phyloP scores from a whole-genome alignment of 2,797 vertebrate genomes.

The Gambusia yucatana region DNA sequence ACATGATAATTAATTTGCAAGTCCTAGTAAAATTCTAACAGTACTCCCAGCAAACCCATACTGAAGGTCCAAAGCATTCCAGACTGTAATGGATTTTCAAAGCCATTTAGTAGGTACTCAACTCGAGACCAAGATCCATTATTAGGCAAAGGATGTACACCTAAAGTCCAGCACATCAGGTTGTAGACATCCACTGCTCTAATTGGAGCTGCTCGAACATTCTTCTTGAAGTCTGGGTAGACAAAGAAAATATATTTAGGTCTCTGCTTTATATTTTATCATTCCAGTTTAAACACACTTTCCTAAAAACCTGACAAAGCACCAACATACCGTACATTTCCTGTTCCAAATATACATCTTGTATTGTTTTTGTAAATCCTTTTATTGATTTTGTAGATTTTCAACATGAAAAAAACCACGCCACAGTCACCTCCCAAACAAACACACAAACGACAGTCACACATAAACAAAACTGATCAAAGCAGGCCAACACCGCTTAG shows the following conservation, averaged over 20 bases:
- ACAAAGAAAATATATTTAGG: slow-evolving; percentile 17
- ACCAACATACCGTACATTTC: not conserved
- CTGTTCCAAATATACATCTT: not conserved
- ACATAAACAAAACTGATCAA: too few species aligned
- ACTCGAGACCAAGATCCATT: slow-evolving; percentile 96
- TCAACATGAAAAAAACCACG: too few species aligned
- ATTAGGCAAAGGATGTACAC: slow-evolving; percentile 88
- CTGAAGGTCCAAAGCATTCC: slow-evolving; percentile 39
- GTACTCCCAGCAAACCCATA: slow-evolving; percentile 65
- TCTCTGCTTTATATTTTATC: not conserved
- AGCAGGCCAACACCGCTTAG: too few species aligned
- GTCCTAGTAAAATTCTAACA: slow-evolving; percentile 19
- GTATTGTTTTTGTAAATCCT: not conserved
- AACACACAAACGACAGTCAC: too few species aligned
- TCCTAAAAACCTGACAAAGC: not conserved
- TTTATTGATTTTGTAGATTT: too few species aligned
- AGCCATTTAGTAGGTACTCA: slow-evolving; percentile 82
- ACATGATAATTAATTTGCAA: not conserved
- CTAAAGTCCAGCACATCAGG: slow-evolving; percentile 87
- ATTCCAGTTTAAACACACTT: not conserved
- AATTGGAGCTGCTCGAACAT: slow-evolving; percentile 86
- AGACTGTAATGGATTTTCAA: slow-evolving; percentile 16
- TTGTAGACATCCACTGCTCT: slow-evolving; percentile 92
- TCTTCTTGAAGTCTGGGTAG: slow-evolving; percentile 88
- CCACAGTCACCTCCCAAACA: too few species aligned